Evolutionary conservation across 1,140 invertebrate genomes (phyloP).

Genomic region (Drosophila takahashii): DNA sequence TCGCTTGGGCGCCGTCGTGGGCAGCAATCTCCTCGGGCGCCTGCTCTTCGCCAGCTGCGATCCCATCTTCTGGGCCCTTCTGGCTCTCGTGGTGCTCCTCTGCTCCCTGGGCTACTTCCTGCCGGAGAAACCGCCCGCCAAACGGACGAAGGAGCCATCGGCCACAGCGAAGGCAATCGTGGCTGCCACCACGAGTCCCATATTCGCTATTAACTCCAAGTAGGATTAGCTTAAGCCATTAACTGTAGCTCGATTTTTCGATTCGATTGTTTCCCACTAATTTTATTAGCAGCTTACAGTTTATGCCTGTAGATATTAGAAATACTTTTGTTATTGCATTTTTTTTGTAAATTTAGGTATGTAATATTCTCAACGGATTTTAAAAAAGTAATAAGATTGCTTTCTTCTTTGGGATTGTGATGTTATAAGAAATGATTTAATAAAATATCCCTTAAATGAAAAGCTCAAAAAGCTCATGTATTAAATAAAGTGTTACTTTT

Average conservation of each 20-base stretch:
- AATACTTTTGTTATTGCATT: not conserved
- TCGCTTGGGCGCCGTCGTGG: constrained; percentile 83
- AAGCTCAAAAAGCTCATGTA: too few relatives aligned
- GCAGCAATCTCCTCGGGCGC: constrained; percentile 79
- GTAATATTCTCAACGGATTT: not conserved
- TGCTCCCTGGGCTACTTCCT: constrained; percentile 48
- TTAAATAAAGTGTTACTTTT: too few relatives aligned
- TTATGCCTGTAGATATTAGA: not conserved
- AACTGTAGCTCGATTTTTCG: too few relatives aligned
- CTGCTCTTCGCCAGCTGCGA: constrained; percentile 81
- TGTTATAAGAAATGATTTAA: too few relatives aligned
- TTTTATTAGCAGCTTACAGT: not conserved
- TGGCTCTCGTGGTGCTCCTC: constrained; percentile 41
- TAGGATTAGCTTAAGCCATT: constrained; percentile 23
- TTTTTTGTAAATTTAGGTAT: not conserved
- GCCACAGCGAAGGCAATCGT: constrained; percentile 20
- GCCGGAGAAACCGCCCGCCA: constrained; percentile 47
- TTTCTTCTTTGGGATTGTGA: too few relatives aligned
- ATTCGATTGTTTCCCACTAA: not conserved
- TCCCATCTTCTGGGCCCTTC: constrained; percentile 65
- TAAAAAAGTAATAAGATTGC: not conserved
- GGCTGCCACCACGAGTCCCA: constrained; percentile 20
- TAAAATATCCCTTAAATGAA: too few relatives aligned
- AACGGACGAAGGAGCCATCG: not conserved
- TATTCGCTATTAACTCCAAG: constrained; percentile 47